Conservation (phyloP, 2,797 vertebrate genomes). For the Orientallactaga sibirica region DNA sequence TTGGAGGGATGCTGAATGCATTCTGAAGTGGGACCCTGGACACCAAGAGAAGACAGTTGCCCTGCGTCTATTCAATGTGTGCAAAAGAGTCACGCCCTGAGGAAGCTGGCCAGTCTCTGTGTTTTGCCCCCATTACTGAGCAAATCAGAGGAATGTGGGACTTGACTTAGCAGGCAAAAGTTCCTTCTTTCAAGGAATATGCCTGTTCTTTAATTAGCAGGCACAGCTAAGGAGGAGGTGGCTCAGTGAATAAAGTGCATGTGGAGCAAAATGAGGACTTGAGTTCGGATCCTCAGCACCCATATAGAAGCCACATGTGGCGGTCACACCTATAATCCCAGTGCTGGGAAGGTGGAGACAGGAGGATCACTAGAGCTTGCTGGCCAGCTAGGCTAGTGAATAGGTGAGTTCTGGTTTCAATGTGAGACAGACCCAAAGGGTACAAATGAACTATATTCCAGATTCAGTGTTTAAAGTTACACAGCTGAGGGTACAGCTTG, state of each 20-base stretch:
- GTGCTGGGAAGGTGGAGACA: too few relatives aligned
- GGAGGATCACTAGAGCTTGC: too few relatives aligned
- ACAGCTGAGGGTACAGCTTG: too few relatives aligned
- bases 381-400: too few relatives aligned
- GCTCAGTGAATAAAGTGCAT: too few relatives aligned
- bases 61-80: not conserved
- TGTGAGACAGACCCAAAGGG: not conserved
- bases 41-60: not conserved
- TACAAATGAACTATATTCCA: slow-evolving; percentile 15
- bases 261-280: too few relatives aligned
- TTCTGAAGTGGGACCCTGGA: not conserved
- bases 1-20: not conserved
- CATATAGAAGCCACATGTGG: too few relatives aligned
- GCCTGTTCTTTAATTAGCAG: slow-evolving; percentile 47
- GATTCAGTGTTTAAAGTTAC: slow-evolving; percentile 15
- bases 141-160: not conserved
- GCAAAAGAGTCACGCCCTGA: not conserved
- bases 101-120: not conserved
- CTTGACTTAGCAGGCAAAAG: not conserved
- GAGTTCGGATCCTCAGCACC: too few relatives aligned
- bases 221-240: not conserved
- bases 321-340: too few relatives aligned
- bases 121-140: not conserved
- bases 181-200: not conserved
- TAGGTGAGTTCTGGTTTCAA: too few relatives aligned